Base-by-base conservation (phyloP, 2,113 vertebrate species). In the Leuciscus idus region DNA sequence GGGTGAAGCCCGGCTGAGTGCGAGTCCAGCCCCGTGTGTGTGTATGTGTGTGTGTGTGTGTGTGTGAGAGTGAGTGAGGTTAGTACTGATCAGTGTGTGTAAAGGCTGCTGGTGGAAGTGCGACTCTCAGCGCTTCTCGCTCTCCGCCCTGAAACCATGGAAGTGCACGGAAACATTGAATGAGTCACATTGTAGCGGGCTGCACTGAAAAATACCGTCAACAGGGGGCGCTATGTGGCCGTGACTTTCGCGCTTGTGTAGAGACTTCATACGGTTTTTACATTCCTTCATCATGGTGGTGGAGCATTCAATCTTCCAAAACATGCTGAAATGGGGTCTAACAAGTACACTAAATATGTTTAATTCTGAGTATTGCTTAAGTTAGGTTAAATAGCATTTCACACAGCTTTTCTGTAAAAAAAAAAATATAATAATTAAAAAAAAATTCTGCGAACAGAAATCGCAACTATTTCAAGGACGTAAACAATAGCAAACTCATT, bases 101-200 rank as follows among this genome's bases (percentile, higher is more conserved):
- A 81, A 73, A 61, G 46, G 73, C 74, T 76, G 68, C 57, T 81
- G 50, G 70, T 55, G 84, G 74, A 88, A 88, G 82, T 86, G 89
- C 87, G 76, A 81, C 68, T 87, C 89, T 88, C 88, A 80, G 79
- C 89, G 52, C 75, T 77, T 82, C 68, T 86, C 73, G 78, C 84
- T 85, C 85, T 87, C 85, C 85, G 79, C 85, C 88, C 78, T 80
- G 50, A 82, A 66, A 55, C 46, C 80, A 50, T 5, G 52, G 62
- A 82, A 17, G 28, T 70, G 62, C 46, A 70, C 17, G 26, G 19
- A 82, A 82, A 30, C 62, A 48, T 23, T 33, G 46, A 6, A 50
- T 52, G 10, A 70, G 28, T 33, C 15, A 33, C 4, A 55, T 55
- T 55, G 48, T 28, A 0, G 0, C 6, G 6, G n/a, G 8, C 43